These are phyloP conservation scores for Aradophagus sp. DNA, from an alignment of 1,140 invertebrate species.

Conservation along the genomic window DNA sequence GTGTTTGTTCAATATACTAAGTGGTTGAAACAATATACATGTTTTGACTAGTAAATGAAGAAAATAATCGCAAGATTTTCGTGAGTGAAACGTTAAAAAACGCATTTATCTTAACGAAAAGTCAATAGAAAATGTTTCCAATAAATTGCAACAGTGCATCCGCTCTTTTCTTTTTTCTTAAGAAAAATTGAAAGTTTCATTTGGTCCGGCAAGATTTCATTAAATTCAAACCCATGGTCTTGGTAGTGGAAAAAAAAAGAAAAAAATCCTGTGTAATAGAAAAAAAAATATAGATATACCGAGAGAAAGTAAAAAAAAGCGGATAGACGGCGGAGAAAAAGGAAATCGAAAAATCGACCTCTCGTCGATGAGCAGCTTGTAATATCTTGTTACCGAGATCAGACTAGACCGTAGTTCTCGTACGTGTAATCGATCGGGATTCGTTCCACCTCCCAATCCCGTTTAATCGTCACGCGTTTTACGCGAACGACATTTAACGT, in stretches of 20 bases:
- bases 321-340: slow-evolving; percentile 8
- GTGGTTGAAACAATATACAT: no score
- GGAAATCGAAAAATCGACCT: slow-evolving; percentile 28
- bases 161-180: slow-evolving; percentile 6
- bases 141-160: slow-evolving; percentile 7
- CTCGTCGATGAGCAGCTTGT: slow-evolving; percentile 30
- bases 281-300: no score
- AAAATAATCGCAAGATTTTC: no score
- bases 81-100: no score
- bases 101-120: neutral
- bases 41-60: no score
- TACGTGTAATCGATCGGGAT: slow-evolving; percentile 44
- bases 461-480: slow-evolving; percentile 49
- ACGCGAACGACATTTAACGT: slow-evolving; percentile 41
- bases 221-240: slow-evolving; percentile 12
- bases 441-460: no score
- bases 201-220: slow-evolving; percentile 22
- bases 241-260: slow-evolving; percentile 9
- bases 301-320: slow-evolving; percentile 1
- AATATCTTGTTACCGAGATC: slow-evolving; percentile 35
- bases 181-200: slow-evolving; percentile 19
- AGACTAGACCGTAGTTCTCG: slow-evolving; percentile 27
- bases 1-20: no score
- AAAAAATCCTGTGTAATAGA: no score
- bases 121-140: slow-evolving; percentile 3